Evolutionary conservation across 92 coral and sea anemone species (phyloP), one percentile per base, ranked within the genome.

Genomic region (Anthopleura xanthogrammica): DNA sequence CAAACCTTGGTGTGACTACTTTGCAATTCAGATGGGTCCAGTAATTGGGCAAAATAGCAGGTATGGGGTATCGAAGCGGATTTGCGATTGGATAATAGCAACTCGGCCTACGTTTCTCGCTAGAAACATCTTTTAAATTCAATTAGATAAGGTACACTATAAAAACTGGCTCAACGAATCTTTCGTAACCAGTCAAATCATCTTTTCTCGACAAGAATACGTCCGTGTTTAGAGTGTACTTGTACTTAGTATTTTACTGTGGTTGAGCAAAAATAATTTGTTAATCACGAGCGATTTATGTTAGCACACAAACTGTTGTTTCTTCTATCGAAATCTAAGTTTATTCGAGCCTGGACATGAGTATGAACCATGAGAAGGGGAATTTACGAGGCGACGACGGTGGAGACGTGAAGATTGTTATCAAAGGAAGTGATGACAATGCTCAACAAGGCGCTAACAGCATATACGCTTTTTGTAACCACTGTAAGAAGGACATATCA

Each of bases 401-500:
- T 75, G 93, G 93, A 43, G 98, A 94, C 77, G 95, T 94, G 1
- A 91, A 88, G 74, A 87, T 94, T 55, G 72, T 94, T 11, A 90
- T 94, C 88, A 92, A 89, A 54, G 94, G 98, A 19, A 81, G 85
- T 20, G 95, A 94, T 68, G 87, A 89, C 68, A 82, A 89, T 75
- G 60, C 87, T 12, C 70, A 78, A n/a, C 85, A 86, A 12, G 88
- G 90, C 3, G 82, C 92, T 5, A 85, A 86, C 65, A 86, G 79
- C 42, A 80, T 94, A 58, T 90, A 94, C 76, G 98, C 98, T 36
- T 94, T 91, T 55, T 94, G 98, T 80, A 92, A 89, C 79, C 98
- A 94, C 77, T 94, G 98, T 79, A 94, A 94, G 83, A 88, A 90
- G 75, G 98, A 94, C 80, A 94, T 94, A 20, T 91, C 98, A 3